Conservation (phyloP, 2,797 vertebrate genomes). For the Anguilla megastoma region DNA sequence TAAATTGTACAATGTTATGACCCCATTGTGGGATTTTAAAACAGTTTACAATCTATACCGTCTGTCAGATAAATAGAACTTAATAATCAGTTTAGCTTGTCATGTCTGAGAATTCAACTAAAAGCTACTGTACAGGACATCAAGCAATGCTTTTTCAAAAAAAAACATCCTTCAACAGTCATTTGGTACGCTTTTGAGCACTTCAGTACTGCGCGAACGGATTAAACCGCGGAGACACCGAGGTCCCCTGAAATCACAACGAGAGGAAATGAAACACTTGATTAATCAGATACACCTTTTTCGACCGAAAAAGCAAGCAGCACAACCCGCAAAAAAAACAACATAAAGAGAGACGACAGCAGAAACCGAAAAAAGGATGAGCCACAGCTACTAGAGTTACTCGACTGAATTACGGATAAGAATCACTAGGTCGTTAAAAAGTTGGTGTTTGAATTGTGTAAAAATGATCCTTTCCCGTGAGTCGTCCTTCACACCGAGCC, state of each 20-base stretch:
- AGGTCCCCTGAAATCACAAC: conserved; percentile 45
- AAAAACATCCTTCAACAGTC: conserved; percentile 72
- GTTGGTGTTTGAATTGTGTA: conserved; percentile 49
- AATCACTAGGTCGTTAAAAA: conserved; percentile 57
- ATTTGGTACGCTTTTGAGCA: conserved; percentile 73
- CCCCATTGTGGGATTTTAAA: conserved; percentile 48
- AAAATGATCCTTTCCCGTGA: conserved; percentile 36
- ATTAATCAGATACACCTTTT: conserved; percentile 31
- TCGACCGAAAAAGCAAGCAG: conserved; percentile 42
- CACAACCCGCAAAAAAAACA: conserved; percentile 38
- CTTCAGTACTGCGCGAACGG: conserved; percentile 53
- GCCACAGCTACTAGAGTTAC: conserved; percentile 50
- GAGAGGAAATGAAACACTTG: conserved; percentile 22
- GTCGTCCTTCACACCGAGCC: not conserved
- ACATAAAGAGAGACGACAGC: conserved; percentile 35
- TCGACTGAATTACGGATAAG: conserved; percentile 43
- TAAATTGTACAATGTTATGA: conserved; percentile 50
- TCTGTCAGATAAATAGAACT: conserved; percentile 51
- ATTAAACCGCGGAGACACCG: conserved; percentile 35
- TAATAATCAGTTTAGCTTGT: conserved; percentile 37
- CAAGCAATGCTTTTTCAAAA: conserved; percentile 54
- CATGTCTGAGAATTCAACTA: conserved; percentile 46
- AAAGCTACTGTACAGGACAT: conserved; percentile 61
- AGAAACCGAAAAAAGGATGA: conserved; percentile 35
- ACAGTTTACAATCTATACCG: conserved; percentile 57